Percentiles rank a stretch among this genome's conserved stretches.
phyloP scores from a whole-genome alignment of 1,140 invertebrate genomes.

The Drosophila willistoni region DNA sequence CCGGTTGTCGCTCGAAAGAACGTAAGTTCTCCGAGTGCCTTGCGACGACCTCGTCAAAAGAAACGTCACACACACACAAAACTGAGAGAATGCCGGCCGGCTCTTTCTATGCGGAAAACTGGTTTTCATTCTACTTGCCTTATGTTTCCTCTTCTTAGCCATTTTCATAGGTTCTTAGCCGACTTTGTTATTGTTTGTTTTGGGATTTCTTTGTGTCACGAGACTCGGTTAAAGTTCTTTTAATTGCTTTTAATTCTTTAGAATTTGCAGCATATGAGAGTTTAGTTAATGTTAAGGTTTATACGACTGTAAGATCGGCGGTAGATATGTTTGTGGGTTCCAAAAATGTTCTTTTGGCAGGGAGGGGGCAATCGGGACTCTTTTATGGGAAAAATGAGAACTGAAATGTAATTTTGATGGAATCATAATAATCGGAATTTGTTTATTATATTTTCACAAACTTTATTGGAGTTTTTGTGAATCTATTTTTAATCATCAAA shows the following conservation, averaged over 20 bases:
- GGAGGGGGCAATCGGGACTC: conserved; percentile 10
- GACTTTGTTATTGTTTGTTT: conserved; percentile 48
- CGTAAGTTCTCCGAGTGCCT: conserved; percentile 26
- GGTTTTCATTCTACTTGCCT: conserved; percentile 53
- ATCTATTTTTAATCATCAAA: no score
- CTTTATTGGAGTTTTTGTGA: no score
- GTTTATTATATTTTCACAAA: no score
- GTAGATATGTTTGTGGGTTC: conserved; percentile 37
- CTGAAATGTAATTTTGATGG: no score
- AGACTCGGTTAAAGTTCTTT: conserved; percentile 54
- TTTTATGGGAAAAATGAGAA: not conserved
- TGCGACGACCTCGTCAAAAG: conserved; percentile 29
- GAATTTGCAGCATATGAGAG: conserved; percentile 62
- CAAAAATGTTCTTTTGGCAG: conserved; percentile 8
- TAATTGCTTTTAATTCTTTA: conserved; percentile 64
- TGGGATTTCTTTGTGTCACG: conserved; percentile 60
- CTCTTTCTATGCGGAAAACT: conserved; percentile 57
- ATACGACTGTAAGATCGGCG: conserved; percentile 58
- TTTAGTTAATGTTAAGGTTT: conserved; percentile 64
- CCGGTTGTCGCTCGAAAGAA: conserved; percentile 46
- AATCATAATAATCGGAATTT: no score
- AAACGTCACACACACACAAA: conserved; percentile 38
- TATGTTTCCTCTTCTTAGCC: conserved; percentile 19
- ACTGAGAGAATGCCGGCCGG: conserved; percentile 64
- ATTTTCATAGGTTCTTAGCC: conserved; percentile 54